A percentile compares a stretch with the other conserved stretches of the same genome.
phyloP scores from a whole-genome alignment of 2,888 invertebrate genomes.

The Hyalella azteca region DNA sequence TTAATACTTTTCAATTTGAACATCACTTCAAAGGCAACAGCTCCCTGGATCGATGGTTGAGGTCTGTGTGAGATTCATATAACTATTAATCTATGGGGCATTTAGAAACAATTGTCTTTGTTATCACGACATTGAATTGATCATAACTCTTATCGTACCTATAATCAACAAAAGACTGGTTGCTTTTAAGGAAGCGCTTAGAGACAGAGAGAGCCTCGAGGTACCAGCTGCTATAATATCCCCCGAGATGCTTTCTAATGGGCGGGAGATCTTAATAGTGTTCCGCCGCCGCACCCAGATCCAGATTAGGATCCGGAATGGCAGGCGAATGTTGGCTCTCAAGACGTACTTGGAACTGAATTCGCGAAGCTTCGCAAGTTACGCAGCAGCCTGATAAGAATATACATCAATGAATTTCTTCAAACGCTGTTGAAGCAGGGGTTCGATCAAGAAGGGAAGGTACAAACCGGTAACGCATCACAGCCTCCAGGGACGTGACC shows the following conservation, averaged over 20 bases:
- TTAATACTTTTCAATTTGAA: not conserved
- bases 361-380: not conserved
- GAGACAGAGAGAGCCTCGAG: not conserved
- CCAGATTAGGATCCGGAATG: not conserved
- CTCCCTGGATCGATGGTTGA: constrained; percentile 29
- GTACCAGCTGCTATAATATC: not conserved
- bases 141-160: not conserved
- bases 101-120: not conserved
- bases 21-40: constrained; percentile 36
- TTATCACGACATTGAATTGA: not conserved
- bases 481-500: not conserved
- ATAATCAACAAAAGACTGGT: constrained; percentile 15
- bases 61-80: constrained; percentile 12
- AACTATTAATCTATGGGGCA: constrained; percentile 5
- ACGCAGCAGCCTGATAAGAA: not conserved
- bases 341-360: not conserved
- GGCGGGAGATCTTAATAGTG: not conserved
- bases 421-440: not conserved
- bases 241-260: not conserved
- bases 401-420: not conserved
- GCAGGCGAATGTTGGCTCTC: not conserved
- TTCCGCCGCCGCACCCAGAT: not conserved
- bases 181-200: constrained; percentile 26
- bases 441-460: not conserved
- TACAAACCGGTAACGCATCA: not conserved